Percentiles rank a stretch among this genome's conserved stretches.
Conservation (phyloP, 2,113 vertebrate species). For the Hemichromis elongatus region DNA sequence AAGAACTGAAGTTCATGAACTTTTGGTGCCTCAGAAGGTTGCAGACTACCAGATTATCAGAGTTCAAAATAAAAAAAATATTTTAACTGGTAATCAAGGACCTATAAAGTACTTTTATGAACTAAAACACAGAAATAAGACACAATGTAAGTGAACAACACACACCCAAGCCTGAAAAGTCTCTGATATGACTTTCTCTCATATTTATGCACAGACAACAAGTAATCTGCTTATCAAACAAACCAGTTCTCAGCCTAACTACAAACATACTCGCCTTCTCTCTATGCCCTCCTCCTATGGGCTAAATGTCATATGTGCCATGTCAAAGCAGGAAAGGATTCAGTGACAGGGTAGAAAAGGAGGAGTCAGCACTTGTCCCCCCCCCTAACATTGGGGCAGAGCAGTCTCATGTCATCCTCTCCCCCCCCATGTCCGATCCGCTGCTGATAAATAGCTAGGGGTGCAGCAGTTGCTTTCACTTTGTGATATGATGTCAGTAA, state of each 20-base stretch:
- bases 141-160: neutral
- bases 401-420: constrained; percentile 30
- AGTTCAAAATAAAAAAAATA: constrained; percentile 1
- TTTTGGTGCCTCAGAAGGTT: neutral
- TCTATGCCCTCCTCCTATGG: neutral
- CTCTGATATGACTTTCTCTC: neutral
- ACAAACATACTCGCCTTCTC: neutral
- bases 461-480: constrained; percentile 91
- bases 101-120: constrained; percentile 3
- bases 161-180: neutral
- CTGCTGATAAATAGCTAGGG: constrained; percentile 89
- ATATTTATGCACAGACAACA: neutral
- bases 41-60: neutral
- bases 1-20: neutral
- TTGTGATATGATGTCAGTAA: constrained; percentile 99
- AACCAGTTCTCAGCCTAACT: constrained; percentile 1
- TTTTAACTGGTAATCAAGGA: constrained; percentile 1
- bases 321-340: neutral
- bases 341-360: neutral
- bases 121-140: constrained; percentile 7
- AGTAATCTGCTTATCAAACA: neutral
- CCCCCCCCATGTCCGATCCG: constrained; percentile 50
- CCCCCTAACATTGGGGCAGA: constrained; percentile 3
- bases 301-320: neutral
- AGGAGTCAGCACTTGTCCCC: constrained; percentile 20